Evolutionary conservation across 2,113 vertebrate species (phyloP).

Genomic region (Pelmatolapia mariae): DNA sequence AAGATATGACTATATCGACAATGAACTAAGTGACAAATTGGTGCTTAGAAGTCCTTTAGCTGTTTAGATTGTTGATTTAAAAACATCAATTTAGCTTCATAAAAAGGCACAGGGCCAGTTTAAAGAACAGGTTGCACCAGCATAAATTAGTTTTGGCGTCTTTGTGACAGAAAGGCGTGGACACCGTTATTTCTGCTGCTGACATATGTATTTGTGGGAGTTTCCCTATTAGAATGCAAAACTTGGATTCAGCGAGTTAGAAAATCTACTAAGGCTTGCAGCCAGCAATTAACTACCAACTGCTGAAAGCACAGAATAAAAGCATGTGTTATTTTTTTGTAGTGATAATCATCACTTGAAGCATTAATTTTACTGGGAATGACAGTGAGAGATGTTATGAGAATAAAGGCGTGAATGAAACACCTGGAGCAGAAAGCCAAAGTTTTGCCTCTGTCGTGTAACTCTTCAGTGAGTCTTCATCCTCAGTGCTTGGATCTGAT

Average conservation of each 20-base stretch:
- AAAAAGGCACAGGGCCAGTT: background rate
- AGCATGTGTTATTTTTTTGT: background rate
- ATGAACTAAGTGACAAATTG: background rate
- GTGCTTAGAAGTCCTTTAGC: background rate
- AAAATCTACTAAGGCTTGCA: background rate
- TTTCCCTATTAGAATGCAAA: background rate
- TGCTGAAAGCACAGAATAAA: background rate
- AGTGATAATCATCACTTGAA: background rate
- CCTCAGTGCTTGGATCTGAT: background rate
- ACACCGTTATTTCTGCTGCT: background rate
- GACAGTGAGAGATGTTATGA: background rate
- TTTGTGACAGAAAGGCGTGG: background rate
- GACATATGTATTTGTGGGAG: background rate
- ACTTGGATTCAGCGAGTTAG: background rate
- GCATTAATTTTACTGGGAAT: background rate
- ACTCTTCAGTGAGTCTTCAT: background rate
- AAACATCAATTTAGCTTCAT: background rate
- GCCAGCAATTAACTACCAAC: background rate
- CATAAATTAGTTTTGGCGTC: background rate
- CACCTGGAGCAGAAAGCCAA: background rate
- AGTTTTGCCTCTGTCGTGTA: background rate
- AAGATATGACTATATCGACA: background rate
- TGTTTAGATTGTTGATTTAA: background rate
- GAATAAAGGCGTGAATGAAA: background rate
- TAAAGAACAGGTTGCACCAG: background rate